Evolutionary conservation across 2,797 vertebrate species (phyloP).

Genomic region (Chromobotia macracanthus): DNA sequence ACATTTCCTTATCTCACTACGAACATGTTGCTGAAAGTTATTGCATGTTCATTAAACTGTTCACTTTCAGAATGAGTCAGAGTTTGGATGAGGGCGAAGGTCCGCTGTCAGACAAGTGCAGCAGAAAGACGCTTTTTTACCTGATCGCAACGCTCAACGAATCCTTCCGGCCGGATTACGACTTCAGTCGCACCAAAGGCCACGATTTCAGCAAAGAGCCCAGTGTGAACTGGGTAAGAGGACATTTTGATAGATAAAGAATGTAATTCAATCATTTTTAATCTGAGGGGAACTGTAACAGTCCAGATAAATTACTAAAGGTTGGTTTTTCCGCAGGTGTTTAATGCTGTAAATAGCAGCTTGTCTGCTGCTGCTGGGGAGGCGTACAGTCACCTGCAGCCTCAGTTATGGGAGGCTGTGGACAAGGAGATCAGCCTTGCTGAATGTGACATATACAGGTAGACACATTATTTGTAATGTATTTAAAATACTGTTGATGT

Average conservation of each 20-base stretch:
- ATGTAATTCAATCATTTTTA: too few relatives aligned
- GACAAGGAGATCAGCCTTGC: conserved; percentile 67
- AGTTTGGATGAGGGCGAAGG: conserved; percentile 65
- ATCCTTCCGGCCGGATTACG: conserved; percentile 68
- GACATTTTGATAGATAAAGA: background rate
- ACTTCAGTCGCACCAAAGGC: conserved; percentile 68
- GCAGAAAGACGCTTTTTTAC: conserved; percentile 69
- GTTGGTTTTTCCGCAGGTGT: conserved; percentile 55
- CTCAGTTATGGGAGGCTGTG: conserved; percentile 68
- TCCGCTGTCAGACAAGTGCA: conserved; percentile 67
- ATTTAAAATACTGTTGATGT: background rate
- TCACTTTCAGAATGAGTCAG: conserved; percentile 61
- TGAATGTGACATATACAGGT: conserved; percentile 70
- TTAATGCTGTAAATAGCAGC: conserved; percentile 70
- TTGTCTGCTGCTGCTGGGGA: conserved; percentile 66
- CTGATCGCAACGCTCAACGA: conserved; percentile 68
- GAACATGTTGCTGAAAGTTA: background rate
- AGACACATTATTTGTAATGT: too few relatives aligned
- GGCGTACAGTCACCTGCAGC: conserved; percentile 62
- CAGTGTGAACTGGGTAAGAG: conserved; percentile 65
- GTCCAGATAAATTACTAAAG: background rate
- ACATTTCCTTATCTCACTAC: background rate
- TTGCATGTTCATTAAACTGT: background rate
- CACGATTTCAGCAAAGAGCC: conserved; percentile 69
- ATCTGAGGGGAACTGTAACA: background rate